Conservation (phyloP, 2,113 vertebrate species). For the Microtus oregoni region DNA sequence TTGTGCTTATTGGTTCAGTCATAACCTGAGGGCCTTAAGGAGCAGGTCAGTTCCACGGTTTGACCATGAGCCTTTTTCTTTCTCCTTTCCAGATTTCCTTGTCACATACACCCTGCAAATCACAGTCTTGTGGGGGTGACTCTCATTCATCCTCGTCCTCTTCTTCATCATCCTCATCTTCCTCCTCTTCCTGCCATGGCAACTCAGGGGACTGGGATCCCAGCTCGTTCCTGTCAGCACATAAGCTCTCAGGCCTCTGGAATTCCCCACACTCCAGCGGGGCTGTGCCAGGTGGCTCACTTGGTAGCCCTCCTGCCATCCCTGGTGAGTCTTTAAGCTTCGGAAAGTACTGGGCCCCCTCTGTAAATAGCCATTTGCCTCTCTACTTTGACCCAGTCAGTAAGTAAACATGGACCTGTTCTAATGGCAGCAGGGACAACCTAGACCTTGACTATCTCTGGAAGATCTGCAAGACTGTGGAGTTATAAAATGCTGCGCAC, state of each 20-base stretch:
- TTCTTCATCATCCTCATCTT: conserved; percentile 95
- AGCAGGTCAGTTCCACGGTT: background rate
- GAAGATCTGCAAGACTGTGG: background rate
- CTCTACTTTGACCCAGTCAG: background rate
- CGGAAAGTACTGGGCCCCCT: background rate
- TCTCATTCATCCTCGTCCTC: conserved; percentile 95
- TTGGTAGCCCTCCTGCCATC: conserved; percentile 88
- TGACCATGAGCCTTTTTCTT: conserved; percentile 64
- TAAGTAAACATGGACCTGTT: background rate
- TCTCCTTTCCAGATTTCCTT: conserved; percentile 87
- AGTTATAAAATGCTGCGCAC: background rate
- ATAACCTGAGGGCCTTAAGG: background rate
- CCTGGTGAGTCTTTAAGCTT: conserved; percentile 89
- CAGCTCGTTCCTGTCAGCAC: conserved; percentile 98
- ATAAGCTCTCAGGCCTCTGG: conserved; percentile 99
- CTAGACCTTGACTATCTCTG: conserved; percentile 3
- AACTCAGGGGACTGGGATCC: conserved; percentile 99
- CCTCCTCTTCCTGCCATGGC: conserved; percentile 95
- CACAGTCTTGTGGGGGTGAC: conserved; percentile 96
- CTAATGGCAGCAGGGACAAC: background rate
- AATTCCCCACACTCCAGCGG: conserved; percentile 95
- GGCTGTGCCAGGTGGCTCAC: conserved; percentile 91
- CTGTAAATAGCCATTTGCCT: conserved; percentile 46
- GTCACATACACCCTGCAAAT: conserved; percentile 94
- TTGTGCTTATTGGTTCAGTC: background rate